Conservation (phyloP, 2,888 invertebrate species). For the Macropis europaea region DNA sequence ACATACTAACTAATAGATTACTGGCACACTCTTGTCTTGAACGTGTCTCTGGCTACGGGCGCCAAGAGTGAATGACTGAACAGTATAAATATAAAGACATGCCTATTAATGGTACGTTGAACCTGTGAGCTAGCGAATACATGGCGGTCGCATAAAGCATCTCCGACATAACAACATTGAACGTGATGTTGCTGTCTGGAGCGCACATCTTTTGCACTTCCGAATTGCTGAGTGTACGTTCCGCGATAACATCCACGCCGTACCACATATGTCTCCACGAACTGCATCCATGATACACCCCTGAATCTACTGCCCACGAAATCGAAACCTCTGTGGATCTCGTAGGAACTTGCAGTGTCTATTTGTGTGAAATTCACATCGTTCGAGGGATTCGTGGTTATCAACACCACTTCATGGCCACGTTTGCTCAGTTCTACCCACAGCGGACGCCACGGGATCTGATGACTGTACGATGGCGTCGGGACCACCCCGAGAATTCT, state of each 20-base stretch:
- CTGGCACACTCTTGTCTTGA: no score
- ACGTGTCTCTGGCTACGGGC: no score
- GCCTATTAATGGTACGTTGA: slow-evolving; percentile 81
- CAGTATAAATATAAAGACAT: background rate
- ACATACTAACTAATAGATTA: no score
- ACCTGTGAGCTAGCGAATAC: slow-evolving; percentile 82
- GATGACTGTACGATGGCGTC: slow-evolving; percentile 80
- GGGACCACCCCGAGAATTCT: slow-evolving; percentile 79
- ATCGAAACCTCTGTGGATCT: fast-evolving
- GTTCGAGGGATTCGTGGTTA: slow-evolving; percentile 79
- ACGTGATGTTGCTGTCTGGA: slow-evolving; percentile 75
- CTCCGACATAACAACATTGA: slow-evolving; percentile 83
- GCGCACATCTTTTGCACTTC: slow-evolving; percentile 49
- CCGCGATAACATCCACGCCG: fast-evolving
- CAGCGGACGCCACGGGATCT: slow-evolving; percentile 79
- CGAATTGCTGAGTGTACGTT: slow-evolving; percentile 57
- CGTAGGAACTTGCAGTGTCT: slow-evolving; percentile 69
- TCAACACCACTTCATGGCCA: slow-evolving; percentile 80
- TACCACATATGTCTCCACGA: fast-evolving
- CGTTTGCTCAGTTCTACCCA: slow-evolving; percentile 78
- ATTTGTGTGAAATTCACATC: slow-evolving; percentile 80
- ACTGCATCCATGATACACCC: background rate
- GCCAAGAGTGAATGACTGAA: no score
- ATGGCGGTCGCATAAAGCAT: slow-evolving; percentile 80
- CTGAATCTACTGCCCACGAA: background rate